Evolutionary conservation across 2,888 invertebrate genomes (phyloP).

Genomic region (Acleris literana): DNA sequence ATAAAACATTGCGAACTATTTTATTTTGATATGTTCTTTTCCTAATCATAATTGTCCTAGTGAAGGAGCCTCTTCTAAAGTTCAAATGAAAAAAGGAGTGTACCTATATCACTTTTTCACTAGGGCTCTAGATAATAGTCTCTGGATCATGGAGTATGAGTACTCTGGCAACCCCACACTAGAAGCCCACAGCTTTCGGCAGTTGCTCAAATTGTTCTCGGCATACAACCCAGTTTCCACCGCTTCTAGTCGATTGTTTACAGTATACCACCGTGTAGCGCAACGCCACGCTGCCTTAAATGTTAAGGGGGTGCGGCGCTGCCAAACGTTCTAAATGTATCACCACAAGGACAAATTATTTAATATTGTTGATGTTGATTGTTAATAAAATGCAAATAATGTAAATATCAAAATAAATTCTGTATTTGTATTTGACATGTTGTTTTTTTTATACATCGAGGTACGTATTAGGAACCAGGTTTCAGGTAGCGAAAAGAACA

Average conservation of each 20-base stretch:
- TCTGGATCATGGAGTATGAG: constrained; percentile 22
- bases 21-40: no score
- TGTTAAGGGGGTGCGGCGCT: constrained; percentile 63
- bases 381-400: constrained; percentile 91
- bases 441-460: constrained; percentile 53
- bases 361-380: constrained; percentile 91
- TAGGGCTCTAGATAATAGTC: background rate
- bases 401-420: constrained; percentile 88
- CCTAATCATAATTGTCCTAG: no score
- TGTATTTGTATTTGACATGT: constrained; percentile 87
- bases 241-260: constrained; percentile 74
- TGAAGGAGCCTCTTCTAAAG: no score
- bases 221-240: constrained; percentile 63
- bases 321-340: constrained; percentile 77
- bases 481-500: no score
- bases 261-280: constrained; percentile 56
- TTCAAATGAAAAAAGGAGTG: no score
- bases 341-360: constrained; percentile 83
- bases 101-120: no score
- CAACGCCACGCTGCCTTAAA: constrained; percentile 16
- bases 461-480: no score
- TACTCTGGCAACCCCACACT: constrained; percentile 65
- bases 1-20: no score
- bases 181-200: constrained; percentile 79
- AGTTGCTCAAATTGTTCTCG: constrained; percentile 74